Evolutionary conservation across 2,888 invertebrate genomes (phyloP).

Genomic region (Pachliopta kotzebuea): DNA sequence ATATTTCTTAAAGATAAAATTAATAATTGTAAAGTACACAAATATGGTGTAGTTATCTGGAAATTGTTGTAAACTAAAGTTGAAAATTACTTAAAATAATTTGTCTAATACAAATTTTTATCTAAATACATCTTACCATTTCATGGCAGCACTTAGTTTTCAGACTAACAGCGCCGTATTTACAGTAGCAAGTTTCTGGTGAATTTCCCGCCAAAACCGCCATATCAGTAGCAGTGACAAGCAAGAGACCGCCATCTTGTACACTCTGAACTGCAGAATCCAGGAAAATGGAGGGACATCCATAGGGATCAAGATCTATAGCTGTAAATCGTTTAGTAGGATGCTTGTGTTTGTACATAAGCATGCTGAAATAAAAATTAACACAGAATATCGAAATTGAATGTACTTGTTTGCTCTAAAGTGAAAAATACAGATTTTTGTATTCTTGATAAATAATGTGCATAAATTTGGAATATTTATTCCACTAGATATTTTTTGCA

Average conservation of each 20-base stretch:
- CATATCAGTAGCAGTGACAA: slow-evolving; percentile 99
- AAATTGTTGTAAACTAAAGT: too few relatives aligned
- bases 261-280: slow-evolving; percentile 93
- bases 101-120: too few relatives aligned
- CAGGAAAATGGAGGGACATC: slow-evolving; percentile 95
- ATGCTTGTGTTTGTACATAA: slow-evolving; percentile 90
- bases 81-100: too few relatives aligned
- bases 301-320: slow-evolving; percentile 98
- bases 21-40: too few relatives aligned
- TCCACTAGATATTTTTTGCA: too few relatives aligned
- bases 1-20: too few relatives aligned
- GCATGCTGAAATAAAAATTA: slow-evolving; percentile 77
- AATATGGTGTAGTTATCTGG: too few relatives aligned
- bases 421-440: too few relatives aligned
- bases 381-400: too few relatives aligned
- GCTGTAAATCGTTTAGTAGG: slow-evolving; percentile 88
- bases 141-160: slow-evolving; percentile 95
- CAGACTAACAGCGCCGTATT: slow-evolving; percentile 95
- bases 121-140: slow-evolving; percentile 82
- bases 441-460: too few relatives aligned
- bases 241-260: slow-evolving; percentile 90
- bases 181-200: slow-evolving; percentile 95
- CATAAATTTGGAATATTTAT: too few relatives aligned
- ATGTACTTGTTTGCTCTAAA: too few relatives aligned
- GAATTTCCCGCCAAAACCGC: slow-evolving; percentile 96